Evolutionary conservation across 2,797 vertebrate species (phyloP).

Genomic region (Limnodromus scolopaceus): DNA sequence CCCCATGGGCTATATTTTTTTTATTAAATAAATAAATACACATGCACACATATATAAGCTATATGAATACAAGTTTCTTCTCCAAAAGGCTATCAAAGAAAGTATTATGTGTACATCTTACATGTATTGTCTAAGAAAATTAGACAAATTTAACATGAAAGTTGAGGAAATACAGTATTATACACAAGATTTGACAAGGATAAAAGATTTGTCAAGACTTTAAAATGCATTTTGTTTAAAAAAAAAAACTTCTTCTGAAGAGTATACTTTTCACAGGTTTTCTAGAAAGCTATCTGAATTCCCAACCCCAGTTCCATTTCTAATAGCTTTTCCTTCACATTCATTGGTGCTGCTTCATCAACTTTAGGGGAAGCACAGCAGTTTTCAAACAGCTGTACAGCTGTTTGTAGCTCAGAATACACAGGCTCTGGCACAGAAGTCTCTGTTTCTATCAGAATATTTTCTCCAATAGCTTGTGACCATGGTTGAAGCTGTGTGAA

Average conservation of each 20-base stretch:
- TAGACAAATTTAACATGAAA: not conserved
- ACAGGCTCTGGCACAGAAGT: not conserved
- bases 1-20: not conserved
- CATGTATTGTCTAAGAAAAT: not conserved
- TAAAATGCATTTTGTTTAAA: not conserved
- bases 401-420: not conserved
- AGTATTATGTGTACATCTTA: not conserved
- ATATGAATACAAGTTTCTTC: not conserved
- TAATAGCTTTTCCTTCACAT: not conserved
- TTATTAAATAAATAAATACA: not conserved
- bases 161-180: not conserved
- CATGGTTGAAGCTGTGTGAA: not conserved
- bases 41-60: not conserved
- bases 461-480: not conserved
- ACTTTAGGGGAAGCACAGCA: fast-evolving
- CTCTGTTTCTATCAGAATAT: not conserved
- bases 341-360: not conserved
- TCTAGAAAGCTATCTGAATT: not conserved
- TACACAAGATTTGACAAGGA: not conserved
- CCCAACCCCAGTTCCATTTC: not conserved
- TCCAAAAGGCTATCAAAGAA: not conserved
- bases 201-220: not conserved
- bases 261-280: not conserved
- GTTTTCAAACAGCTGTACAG: not conserved
- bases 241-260: not conserved